A percentile compares a stretch with the other conserved stretches of the same genome.
Evolutionary conservation across 2,797 vertebrate genomes (phyloP).

Genomic region (Clarias fuscus): DNA sequence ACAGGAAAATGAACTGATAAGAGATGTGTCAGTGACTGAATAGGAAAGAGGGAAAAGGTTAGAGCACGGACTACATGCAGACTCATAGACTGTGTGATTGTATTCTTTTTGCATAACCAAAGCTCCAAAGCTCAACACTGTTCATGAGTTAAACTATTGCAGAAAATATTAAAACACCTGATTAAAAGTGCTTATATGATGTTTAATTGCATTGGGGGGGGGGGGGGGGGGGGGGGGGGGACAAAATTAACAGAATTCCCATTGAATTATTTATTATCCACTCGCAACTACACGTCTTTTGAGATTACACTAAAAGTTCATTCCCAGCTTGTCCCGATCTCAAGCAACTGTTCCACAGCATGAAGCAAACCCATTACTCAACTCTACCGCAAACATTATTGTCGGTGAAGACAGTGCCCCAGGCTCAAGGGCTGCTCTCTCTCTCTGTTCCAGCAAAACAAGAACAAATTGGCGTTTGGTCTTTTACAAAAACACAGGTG

Average conservation of each 20-base stretch:
- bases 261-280: background rate
- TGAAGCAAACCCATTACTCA: slow-evolving; percentile 37
- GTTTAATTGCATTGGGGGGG: background rate
- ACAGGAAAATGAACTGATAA: slow-evolving; percentile 46
- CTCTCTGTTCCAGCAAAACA: slow-evolving; percentile 49
- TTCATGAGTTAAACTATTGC: background rate
- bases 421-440: slow-evolving; percentile 36
- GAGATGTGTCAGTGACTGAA: slow-evolving; percentile 21
- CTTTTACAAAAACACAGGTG: slow-evolving; percentile 57
- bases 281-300: background rate
- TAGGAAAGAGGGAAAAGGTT: slow-evolving; percentile 36
- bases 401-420: slow-evolving; percentile 38
- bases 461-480: slow-evolving; percentile 46
- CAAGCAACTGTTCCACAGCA: slow-evolving; percentile 12
- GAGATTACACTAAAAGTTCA: slow-evolving; percentile 21
- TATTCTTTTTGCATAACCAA: background rate
- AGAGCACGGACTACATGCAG: background rate
- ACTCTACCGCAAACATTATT: slow-evolving; percentile 52
- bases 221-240: background rate
- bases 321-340: background rate
- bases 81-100: background rate
- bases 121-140: background rate
- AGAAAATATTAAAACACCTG: background rate
- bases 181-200: slow-evolving; percentile 8
- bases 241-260: background rate